Conservation (phyloP, 2,113 vertebrate genomes). For the Zapus hudsonius region DNA sequence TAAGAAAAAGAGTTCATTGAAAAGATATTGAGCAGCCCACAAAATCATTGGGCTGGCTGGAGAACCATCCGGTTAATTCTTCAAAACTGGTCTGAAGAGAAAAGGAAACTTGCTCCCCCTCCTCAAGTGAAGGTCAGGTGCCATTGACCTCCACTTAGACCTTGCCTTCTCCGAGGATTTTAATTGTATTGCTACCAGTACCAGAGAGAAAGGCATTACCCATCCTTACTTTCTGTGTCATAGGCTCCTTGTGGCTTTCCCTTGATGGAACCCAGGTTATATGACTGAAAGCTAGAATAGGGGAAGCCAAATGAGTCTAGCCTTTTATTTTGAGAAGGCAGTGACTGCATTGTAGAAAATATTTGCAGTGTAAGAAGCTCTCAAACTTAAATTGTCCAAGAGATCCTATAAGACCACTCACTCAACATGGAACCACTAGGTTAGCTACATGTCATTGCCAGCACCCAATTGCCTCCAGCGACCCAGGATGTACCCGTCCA, state of each 20-base stretch:
- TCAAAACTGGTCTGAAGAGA: not conserved
- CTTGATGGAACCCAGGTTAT: not conserved
- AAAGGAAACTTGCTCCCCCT: not conserved
- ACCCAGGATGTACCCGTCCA: not conserved
- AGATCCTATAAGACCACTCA: not conserved
- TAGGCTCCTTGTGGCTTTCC: not conserved
- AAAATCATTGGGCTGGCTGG: not conserved
- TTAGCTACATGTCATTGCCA: not conserved
- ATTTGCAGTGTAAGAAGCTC: not conserved
- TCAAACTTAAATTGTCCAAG: not conserved
- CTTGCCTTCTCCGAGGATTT: not conserved
- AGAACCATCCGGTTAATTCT: not conserved
- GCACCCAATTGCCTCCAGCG: not conserved
- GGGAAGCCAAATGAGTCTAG: not conserved
- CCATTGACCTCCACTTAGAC: not conserved
- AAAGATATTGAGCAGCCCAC: not conserved
- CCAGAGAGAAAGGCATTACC: not conserved
- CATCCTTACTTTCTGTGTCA: not conserved
- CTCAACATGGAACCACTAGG: not conserved
- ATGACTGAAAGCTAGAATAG: accelerated
- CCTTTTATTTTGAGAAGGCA: not conserved
- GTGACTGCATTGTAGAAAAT: not conserved
- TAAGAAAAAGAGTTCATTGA: not conserved
- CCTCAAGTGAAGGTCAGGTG: not conserved
- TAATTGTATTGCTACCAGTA: not conserved